A percentile compares a stretch with the other conserved stretches of the same genome.
These are phyloP conservation scores for Marisa cornuarietis DNA, from an alignment of 1,140 invertebrate species.

Conservation along the genomic window DNA sequence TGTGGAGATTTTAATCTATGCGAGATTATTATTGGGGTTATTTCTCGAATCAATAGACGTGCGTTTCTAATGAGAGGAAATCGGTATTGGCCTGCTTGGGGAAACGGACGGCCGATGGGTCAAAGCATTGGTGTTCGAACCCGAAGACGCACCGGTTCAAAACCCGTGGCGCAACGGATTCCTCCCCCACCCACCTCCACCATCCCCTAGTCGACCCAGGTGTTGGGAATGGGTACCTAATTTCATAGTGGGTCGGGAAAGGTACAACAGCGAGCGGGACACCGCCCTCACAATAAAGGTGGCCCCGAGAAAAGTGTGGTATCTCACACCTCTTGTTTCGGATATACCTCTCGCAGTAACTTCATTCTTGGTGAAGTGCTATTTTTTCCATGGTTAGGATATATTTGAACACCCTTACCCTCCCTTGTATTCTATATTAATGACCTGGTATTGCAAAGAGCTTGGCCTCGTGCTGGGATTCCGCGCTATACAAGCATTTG, in stretches of 20 bases:
- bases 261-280: background rate
- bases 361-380: too few relatives aligned
- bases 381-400: too few relatives aligned
- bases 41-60: too few relatives aligned
- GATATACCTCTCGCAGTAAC: too few relatives aligned
- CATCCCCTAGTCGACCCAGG: background rate
- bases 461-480: background rate
- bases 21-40: too few relatives aligned
- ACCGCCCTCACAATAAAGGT: too few relatives aligned
- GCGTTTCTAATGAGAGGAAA: too few relatives aligned
- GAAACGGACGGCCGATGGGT: background rate
- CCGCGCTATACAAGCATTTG: background rate
- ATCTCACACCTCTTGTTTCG: too few relatives aligned
- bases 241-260: background rate
- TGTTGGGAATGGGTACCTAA: background rate
- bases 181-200: background rate
- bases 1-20: too few relatives aligned
- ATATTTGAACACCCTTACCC: too few relatives aligned
- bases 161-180: background rate
- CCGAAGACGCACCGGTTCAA: background rate
- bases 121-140: background rate
- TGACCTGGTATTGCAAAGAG: too few relatives aligned
- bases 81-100: background rate
- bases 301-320: too few relatives aligned
- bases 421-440: background rate